These are phyloP conservation scores for Trissoscelio sp. DNA, from an alignment of 2,888 invertebrate species.

Conservation along the genomic window DNA sequence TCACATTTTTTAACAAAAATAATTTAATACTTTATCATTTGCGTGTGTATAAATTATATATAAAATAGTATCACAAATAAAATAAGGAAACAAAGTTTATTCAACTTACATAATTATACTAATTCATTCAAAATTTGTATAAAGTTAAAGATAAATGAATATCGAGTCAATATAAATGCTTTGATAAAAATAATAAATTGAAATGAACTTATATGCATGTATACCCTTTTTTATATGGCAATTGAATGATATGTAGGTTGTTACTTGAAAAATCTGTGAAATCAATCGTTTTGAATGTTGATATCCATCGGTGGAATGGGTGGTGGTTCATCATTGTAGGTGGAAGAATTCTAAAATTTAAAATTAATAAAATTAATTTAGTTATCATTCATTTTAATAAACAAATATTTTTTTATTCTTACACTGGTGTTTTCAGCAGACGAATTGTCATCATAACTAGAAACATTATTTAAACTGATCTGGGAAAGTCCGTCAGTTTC, in stretches of 20 bases:
- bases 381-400: too few relatives aligned
- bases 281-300: constrained; percentile 71
- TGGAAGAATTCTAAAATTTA: constrained; percentile 71
- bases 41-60: too few relatives aligned
- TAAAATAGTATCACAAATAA: background rate
- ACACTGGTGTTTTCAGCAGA: constrained; percentile 22
- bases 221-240: background rate
- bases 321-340: constrained; percentile 74
- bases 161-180: too few relatives aligned
- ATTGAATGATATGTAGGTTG: constrained; percentile 16
- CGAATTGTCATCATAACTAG: constrained; percentile 3
- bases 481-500: constrained; percentile 1
- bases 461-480: constrained; percentile 1
- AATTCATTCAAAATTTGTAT: too few relatives aligned
- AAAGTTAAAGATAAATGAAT: too few relatives aligned
- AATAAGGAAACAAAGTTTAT: too few relatives aligned
- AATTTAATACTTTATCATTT: too few relatives aligned
- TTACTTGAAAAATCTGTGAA: constrained; percentile 1
- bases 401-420: too few relatives aligned
- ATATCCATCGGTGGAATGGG: constrained; percentile 76
- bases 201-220: too few relatives aligned
- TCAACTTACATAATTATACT: too few relatives aligned
- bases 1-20: background rate
- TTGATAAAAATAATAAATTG: too few relatives aligned
- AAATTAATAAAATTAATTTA: too few relatives aligned